Conservation (phyloP, 2,888 invertebrate species). For the Lasius fuliginosus region DNA sequence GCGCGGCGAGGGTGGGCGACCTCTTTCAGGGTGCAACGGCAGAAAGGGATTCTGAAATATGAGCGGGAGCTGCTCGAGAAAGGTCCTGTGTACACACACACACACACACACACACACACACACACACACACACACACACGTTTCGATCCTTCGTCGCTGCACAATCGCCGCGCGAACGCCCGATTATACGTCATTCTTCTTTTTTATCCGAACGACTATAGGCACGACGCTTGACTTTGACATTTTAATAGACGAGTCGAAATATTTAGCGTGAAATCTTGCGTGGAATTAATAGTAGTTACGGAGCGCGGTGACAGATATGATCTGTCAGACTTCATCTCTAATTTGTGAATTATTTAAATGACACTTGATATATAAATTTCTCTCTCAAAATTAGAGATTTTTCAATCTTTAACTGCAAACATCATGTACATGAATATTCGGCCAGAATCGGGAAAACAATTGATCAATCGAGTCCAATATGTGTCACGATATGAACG, state of each 20-base stretch:
- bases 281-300: neutral
- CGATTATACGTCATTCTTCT: neutral
- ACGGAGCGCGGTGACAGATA: too few relatives aligned
- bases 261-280: constrained; percentile 11
- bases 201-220: constrained; percentile 6
- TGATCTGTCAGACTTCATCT: neutral
- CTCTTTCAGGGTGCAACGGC: constrained; percentile 49
- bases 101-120: too few relatives aligned
- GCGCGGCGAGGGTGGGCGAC: constrained; percentile 43
- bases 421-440: neutral
- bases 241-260: constrained; percentile 21
- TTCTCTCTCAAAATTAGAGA: neutral
- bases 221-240: constrained; percentile 22
- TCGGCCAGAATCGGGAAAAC: neutral
- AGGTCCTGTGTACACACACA: constrained; percentile 50
- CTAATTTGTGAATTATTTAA: neutral
- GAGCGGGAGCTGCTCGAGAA: constrained; percentile 63
- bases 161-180: constrained; percentile 18
- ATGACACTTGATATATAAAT: neutral
- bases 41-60: constrained; percentile 69
- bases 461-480: neutral
- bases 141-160: constrained; percentile 40
- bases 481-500: neutral
- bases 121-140: neutral
- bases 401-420: neutral